phyloP scores from a whole-genome alignment of 2,113 vertebrate genomes.

The Spea bombifrons region DNA sequence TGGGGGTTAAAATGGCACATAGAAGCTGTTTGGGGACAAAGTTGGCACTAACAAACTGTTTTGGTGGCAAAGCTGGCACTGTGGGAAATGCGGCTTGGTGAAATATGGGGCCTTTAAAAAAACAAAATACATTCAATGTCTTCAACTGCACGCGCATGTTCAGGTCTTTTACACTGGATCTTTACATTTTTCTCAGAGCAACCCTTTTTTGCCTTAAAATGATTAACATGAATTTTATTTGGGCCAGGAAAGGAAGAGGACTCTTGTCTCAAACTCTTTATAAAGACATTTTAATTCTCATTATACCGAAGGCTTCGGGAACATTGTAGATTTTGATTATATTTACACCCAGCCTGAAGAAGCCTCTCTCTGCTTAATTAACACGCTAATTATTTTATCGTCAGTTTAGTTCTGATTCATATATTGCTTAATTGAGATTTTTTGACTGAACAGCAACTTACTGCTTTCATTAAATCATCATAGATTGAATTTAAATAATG shows the following conservation, averaged over 20 bases:
- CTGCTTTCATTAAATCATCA: constrained; percentile 61
- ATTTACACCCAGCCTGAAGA: constrained; percentile 49
- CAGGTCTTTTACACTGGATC: too few species aligned
- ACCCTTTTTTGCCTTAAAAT: too few species aligned
- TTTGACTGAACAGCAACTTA: constrained; percentile 60
- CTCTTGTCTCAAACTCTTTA: not conserved
- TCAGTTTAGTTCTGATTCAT: constrained; percentile 62
- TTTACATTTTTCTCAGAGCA: too few species aligned
- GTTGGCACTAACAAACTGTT: too few species aligned
- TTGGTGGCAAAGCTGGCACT: too few species aligned
- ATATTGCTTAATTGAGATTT: constrained; percentile 64
- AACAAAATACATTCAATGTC: too few species aligned
- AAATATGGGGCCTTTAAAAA: too few species aligned
- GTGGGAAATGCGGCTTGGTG: too few species aligned
- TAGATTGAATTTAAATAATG: constrained; percentile 51
- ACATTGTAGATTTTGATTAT: not conserved
- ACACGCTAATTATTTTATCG: constrained; percentile 56
- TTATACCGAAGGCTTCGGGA: not conserved
- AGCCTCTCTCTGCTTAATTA: constrained; percentile 28
- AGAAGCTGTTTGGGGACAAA: too few species aligned
- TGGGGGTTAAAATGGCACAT: too few species aligned
- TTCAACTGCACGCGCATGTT: too few species aligned
- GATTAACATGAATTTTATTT: not conserved
- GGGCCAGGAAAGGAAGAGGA: not conserved
- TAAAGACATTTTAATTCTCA: not conserved